Conservation (phyloP, 2,797 vertebrate genomes). For the Typhlichthys eigenmanni region DNA sequence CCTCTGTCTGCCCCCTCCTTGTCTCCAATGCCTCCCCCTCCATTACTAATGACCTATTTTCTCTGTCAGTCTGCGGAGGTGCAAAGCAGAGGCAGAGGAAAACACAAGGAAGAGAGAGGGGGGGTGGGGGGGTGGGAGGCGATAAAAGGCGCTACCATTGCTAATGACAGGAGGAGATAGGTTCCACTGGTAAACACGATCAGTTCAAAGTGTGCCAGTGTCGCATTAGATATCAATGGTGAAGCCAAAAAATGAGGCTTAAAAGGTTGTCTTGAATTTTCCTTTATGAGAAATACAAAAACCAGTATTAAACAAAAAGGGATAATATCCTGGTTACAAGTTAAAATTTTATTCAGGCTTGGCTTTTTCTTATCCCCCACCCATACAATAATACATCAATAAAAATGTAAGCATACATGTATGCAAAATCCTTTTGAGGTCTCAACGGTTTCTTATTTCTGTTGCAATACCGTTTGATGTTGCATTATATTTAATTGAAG, state of each 20-base stretch:
- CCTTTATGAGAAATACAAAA: constrained; percentile 4
- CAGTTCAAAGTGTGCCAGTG: constrained; percentile 45
- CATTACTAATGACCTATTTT: constrained; percentile 80
- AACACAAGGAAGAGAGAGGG: constrained; percentile 11
- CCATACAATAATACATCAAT: constrained; percentile 50
- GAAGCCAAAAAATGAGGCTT: constrained; percentile 9
- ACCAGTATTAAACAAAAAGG: constrained; percentile 5
- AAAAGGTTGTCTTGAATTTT: constrained; percentile 6
- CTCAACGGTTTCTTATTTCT: constrained; percentile 66
- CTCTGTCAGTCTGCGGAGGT: constrained; percentile 62
- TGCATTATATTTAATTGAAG: constrained; percentile 77
- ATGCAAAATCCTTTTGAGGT: too few relatives aligned
- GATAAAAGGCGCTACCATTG: constrained; percentile 62
- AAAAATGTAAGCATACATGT: too few relatives aligned
- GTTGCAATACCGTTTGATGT: constrained; percentile 77
- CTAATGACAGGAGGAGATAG: constrained; percentile 53
- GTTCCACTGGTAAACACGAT: constrained; percentile 18
- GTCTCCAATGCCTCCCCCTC: constrained; percentile 45
- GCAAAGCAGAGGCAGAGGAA: constrained; percentile 47
- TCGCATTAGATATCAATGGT: constrained; percentile 34
- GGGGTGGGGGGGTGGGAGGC: constrained; percentile 10
- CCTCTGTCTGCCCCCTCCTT: constrained; percentile 53
- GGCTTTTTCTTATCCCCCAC: constrained; percentile 68
- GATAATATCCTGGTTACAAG: not conserved
- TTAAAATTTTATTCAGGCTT: too few relatives aligned